Percentiles rank a stretch among this genome's conserved stretches.
Conservation (phyloP, 2,113 vertebrate species). For the Tetraodon nigroviridis region DNA sequence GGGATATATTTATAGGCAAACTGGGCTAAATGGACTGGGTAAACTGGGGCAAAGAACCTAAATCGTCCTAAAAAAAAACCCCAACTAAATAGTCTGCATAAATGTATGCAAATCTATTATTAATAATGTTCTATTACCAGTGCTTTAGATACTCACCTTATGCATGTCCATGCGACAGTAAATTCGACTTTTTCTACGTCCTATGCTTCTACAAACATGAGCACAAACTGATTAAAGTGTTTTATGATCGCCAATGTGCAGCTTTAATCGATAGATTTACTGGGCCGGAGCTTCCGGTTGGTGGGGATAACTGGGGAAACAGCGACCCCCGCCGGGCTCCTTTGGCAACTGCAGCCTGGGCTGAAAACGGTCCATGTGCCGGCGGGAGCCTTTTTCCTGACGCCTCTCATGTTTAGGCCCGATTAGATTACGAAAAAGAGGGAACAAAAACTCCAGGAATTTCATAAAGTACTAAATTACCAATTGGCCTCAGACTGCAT, state of each 20-base stretch:
- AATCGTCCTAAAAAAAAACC: too few species aligned
- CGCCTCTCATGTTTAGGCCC: not conserved
- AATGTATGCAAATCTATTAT: too few species aligned
- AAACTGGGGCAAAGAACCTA: too few species aligned
- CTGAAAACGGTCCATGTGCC: not conserved
- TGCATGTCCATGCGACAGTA: too few species aligned
- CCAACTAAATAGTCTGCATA: too few species aligned
- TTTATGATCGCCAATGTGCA: conserved; percentile 8
- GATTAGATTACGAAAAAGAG: not conserved
- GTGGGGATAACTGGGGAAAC: conserved; percentile 45
- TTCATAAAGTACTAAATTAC: not conserved
- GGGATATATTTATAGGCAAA: too few species aligned
- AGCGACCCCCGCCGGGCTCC: conserved; percentile 64
- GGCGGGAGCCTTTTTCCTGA: not conserved
- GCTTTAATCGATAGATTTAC: not conserved
- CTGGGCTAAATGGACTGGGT: too few species aligned
- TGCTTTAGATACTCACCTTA: too few species aligned
- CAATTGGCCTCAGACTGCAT: not conserved
- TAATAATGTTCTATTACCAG: too few species aligned
- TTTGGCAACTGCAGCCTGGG: conserved; percentile 3
- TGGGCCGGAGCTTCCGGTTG: not conserved
- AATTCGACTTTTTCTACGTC: not conserved
- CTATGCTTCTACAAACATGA: not conserved
- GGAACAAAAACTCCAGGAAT: not conserved
- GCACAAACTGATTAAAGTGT: not conserved